Percentiles rank a stretch among this genome's conserved stretches.
phyloP scores from a whole-genome alignment of 2,888 invertebrate genomes.

The Ormyrus pomaceus region DNA sequence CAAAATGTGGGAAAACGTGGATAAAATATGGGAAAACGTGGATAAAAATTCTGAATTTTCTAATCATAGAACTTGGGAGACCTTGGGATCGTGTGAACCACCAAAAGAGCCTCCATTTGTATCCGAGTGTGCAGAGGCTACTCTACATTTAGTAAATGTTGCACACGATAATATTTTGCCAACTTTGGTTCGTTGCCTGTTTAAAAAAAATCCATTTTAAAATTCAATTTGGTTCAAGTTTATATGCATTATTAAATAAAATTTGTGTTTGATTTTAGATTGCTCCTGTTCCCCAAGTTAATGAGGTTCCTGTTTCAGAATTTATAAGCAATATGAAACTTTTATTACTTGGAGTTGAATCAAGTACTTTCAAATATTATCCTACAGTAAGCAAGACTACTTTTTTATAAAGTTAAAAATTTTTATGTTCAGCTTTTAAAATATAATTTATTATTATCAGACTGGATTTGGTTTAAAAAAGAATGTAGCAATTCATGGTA shows the following conservation, averaged over 20 bases:
- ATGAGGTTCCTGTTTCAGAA: slow-evolving; percentile 62
- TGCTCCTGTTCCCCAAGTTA: slow-evolving; percentile 56
- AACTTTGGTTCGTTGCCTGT: neutral
- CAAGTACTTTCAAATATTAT: slow-evolving; percentile 66
- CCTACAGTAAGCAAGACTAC: slow-evolving; percentile 58
- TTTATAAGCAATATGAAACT: slow-evolving; percentile 68
- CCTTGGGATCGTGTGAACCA: slow-evolving; percentile 64
- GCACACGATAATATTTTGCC: slow-evolving; percentile 58
- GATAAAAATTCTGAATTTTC: slow-evolving; percentile 50
- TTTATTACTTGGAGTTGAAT: slow-evolving; percentile 70
- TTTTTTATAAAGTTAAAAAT: slow-evolving; percentile 16
- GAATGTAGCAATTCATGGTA: slow-evolving; percentile 63
- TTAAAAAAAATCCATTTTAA: neutral
- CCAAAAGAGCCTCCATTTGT: slow-evolving; percentile 65
- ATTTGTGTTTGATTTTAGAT: slow-evolving; percentile 29
- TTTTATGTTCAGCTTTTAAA: neutral
- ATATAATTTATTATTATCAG: slow-evolving; percentile 57
- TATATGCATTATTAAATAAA: slow-evolving; percentile 7
- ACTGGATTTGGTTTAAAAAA: slow-evolving; percentile 65
- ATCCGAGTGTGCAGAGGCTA: slow-evolving; percentile 65
- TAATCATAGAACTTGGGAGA: slow-evolving; percentile 69
- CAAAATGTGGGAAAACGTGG: slow-evolving; percentile 60
- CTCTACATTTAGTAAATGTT: slow-evolving; percentile 67
- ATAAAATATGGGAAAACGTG: slow-evolving; percentile 61
- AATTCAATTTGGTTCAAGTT: neutral